Percentiles rank a stretch among this genome's conserved stretches.
Conservation (phyloP, 1,140 invertebrate genomes). For the Eumeta japonica region DNA sequence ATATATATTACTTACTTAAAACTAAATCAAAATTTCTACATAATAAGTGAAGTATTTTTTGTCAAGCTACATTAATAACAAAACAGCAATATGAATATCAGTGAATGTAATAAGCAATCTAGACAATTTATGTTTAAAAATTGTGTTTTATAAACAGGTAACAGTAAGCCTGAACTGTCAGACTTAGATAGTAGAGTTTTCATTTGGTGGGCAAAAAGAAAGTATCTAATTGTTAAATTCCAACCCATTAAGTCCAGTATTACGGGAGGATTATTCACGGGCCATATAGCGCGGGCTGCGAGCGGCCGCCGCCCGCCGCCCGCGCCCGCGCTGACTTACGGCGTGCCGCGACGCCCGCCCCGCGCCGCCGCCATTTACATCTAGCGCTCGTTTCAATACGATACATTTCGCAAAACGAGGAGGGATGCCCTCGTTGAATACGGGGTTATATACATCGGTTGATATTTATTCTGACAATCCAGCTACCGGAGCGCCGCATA, state of each 20-base stretch:
- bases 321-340: slow-evolving; percentile 8
- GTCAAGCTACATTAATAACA: too few species aligned
- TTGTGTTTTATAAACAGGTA: too few species aligned
- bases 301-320: slow-evolving; percentile 11
- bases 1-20: too few species aligned
- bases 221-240: slow-evolving; percentile 56
- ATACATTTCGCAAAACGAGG: slow-evolving; percentile 12
- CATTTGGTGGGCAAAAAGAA: slow-evolving; percentile 49
- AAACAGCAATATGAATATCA: too few species aligned
- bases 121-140: too few species aligned
- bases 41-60: too few species aligned
- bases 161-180: too few species aligned
- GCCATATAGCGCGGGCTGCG: slow-evolving; percentile 43
- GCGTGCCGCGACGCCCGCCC: slow-evolving; percentile 4
- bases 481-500: too few species aligned
- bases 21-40: too few species aligned
- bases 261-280: slow-evolving; percentile 50
- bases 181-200: slow-evolving; percentile 5
- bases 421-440: slow-evolving; percentile 4
- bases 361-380: slow-evolving; percentile 11
- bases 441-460: too few species aligned
- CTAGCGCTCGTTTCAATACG: slow-evolving; percentile 15
- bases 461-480: too few species aligned
- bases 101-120: too few species aligned
- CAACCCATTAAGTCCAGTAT: slow-evolving; percentile 52